These are phyloP conservation scores for Tenthredo livida DNA, from an alignment of 2,888 invertebrate genomes.

Conservation along the genomic window DNA sequence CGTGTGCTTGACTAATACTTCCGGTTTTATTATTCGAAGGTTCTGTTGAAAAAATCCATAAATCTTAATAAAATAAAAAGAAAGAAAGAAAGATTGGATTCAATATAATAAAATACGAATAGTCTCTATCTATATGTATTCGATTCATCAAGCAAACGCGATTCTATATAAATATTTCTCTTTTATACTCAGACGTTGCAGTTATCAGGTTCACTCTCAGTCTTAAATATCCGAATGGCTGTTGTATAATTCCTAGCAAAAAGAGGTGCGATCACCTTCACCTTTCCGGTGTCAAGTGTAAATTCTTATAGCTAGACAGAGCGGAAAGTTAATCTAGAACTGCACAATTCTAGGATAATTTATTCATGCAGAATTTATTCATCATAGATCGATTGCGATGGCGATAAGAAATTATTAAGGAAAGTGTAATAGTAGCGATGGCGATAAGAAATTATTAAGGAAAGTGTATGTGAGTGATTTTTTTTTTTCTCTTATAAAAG, in stretches of 20 bases:
- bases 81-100: not conserved
- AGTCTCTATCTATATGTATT: not conserved
- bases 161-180: not conserved
- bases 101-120: not conserved
- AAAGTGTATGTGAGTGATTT: no score
- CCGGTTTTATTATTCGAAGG: not conserved
- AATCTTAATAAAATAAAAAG: not conserved
- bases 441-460: no score
- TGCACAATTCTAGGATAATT: not conserved
- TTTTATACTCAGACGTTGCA: not conserved
- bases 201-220: not conserved
- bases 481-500: no score
- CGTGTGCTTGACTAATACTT: not conserved
- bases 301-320: not conserved
- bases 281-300: constrained; percentile 21
- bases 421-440: no score
- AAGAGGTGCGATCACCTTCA: not conserved
- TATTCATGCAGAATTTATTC: not conserved
- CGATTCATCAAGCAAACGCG: not conserved
- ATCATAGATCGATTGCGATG: not conserved
- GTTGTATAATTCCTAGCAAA: constrained; percentile 5
- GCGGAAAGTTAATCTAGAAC: not conserved
- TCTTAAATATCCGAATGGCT: not conserved
- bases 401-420: not conserved
- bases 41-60: not conserved